Conservation (phyloP, 2,797 vertebrate species). For the Rhadinocentrus ornatus region DNA sequence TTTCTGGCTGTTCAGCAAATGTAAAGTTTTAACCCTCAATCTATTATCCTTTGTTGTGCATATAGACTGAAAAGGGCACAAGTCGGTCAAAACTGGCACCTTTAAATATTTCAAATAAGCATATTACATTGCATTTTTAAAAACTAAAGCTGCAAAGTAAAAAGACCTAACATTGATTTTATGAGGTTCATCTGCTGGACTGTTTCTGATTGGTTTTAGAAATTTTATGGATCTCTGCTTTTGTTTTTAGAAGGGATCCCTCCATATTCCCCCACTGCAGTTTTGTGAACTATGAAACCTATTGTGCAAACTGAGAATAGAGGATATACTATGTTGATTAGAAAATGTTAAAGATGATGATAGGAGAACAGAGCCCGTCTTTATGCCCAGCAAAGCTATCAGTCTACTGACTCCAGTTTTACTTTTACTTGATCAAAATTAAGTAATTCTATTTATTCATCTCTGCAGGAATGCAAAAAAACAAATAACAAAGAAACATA, state of each 20-base stretch:
- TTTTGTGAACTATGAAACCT: not conserved
- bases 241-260: not conserved
- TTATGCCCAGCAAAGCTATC: not conserved
- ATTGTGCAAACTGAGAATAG: not conserved
- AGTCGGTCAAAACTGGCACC: not conserved
- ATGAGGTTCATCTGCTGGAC: not conserved
- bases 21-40: not conserved
- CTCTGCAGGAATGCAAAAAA: not conserved
- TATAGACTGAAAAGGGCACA: not conserved
- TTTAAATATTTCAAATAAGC: not conserved
- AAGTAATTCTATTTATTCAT: not conserved
- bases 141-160: not conserved
- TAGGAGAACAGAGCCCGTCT: not conserved
- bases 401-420: not conserved
- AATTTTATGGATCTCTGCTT: not conserved
- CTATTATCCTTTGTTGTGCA: not conserved
- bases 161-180: not conserved
- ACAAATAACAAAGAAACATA: no score
- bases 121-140: not conserved
- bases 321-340: no score
- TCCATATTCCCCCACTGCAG: not conserved
- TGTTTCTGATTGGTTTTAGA: not conserved
- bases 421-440: not conserved
- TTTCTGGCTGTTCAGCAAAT: not conserved
- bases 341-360: not conserved